These are phyloP conservation scores for Azemiops feae DNA, from an alignment of 2,113 vertebrate species.

Conservation along the genomic window DNA sequence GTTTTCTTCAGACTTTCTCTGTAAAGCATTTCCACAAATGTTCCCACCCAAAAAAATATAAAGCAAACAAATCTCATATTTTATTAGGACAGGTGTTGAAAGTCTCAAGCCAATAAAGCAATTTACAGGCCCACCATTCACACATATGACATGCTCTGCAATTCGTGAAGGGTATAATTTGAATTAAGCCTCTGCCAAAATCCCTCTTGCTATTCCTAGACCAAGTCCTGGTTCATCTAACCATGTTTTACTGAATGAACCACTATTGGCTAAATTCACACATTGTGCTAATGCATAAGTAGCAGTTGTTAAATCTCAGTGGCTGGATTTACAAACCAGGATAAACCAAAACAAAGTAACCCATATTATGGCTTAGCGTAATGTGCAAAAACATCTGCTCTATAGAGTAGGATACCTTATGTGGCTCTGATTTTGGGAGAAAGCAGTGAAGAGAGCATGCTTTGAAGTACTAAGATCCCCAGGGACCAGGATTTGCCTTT, in stretches of 20 bases:
- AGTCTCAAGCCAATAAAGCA: background rate
- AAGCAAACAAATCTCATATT: background rate
- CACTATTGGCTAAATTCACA: background rate
- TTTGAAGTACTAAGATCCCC: background rate
- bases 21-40: background rate
- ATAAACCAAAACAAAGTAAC: background rate
- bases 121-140: background rate
- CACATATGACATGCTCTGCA: background rate
- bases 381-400: background rate
- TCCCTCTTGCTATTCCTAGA: background rate
- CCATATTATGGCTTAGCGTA: background rate
- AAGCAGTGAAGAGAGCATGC: background rate
- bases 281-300: background rate
- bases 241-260: background rate
- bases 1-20: background rate
- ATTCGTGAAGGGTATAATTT: background rate
- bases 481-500: background rate
- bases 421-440: background rate
- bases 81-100: background rate
- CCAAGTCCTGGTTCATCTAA: background rate
- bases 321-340: background rate
- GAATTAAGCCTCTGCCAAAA: background rate
- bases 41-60: background rate
- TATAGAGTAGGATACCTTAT: background rate
- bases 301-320: background rate